A percentile compares a stretch with the other conserved stretches of the same genome.
These are phyloP conservation scores for Ophraella communa DNA, from an alignment of 2,888 invertebrate genomes.

Conservation along the genomic window DNA sequence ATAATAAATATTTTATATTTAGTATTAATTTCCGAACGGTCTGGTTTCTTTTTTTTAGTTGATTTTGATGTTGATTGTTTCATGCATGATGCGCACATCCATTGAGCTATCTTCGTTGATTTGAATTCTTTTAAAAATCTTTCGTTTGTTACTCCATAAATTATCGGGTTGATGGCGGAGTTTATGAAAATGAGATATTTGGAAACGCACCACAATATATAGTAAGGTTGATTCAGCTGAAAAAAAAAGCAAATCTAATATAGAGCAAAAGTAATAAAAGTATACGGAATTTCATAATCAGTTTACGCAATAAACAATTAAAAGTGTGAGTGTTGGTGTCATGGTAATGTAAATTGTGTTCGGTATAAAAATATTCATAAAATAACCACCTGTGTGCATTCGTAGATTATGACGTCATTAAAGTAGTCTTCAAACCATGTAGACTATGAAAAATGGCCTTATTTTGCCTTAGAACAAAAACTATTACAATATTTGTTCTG, in stretches of 20 bases:
- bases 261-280: no score
- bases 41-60: conserved; percentile 24
- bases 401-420: background rate
- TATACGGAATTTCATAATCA: no score
- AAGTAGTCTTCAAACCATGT: no score
- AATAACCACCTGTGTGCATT: no score
- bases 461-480: no score
- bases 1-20: conserved; percentile 41
- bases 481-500: no score
- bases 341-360: no score
- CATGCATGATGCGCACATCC: conserved; percentile 51
- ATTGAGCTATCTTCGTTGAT: conserved; percentile 62
- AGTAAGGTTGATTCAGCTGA: conserved; percentile 66
- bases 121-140: conserved; percentile 73
- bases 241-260: conserved; percentile 33
- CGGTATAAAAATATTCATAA: no score
- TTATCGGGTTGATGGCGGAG: conserved; percentile 77
- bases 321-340: no score
- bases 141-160: conserved; percentile 78
- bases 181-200: conserved; percentile 75
- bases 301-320: no score
- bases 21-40: conserved; percentile 26
- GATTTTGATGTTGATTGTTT: conserved; percentile 26
- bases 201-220: conserved; percentile 70
- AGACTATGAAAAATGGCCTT: no score